Percentiles rank a stretch among this genome's conserved stretches.
phyloP scores from a whole-genome alignment of 2,888 invertebrate genomes.

The Macaria liturata region DNA sequence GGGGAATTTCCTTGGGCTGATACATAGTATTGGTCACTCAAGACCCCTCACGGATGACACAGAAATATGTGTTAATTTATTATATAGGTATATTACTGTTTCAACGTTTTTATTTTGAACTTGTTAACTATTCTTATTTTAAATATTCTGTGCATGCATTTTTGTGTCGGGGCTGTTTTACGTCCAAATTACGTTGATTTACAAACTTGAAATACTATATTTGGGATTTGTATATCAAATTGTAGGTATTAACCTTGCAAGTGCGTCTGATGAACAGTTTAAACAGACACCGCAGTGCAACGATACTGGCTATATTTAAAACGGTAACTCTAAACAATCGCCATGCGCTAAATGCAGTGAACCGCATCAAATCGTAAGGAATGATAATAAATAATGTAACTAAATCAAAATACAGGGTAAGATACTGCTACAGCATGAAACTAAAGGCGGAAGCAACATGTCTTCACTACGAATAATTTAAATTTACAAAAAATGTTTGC shows the following conservation, averaged over 20 bases:
- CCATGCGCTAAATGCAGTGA: slow-evolving; percentile 40
- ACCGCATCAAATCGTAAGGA: slow-evolving; percentile 42
- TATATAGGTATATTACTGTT: no score
- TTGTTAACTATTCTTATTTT: no score
- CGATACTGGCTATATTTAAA: slow-evolving; percentile 33
- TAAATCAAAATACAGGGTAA: neutral
- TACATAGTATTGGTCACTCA: no score
- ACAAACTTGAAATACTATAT: neutral
- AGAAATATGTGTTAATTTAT: no score
- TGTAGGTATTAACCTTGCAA: slow-evolving; percentile 3
- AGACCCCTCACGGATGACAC: no score
- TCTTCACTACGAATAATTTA: no score
- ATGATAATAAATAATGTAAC: slow-evolving; percentile 32
- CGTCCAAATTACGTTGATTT: neutral
- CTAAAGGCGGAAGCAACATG: no score
- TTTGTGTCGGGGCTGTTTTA: neutral
- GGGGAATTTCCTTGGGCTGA: no score
- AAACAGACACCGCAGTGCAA: slow-evolving; percentile 16
- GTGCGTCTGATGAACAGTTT: slow-evolving; percentile 14
- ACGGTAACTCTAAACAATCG: slow-evolving; percentile 46
- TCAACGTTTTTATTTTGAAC: no score
- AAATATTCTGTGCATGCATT: no score
- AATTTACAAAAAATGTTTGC: no score
- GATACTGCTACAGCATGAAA: no score
- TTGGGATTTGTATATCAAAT: slow-evolving; percentile 6